A percentile compares a stretch with the other conserved stretches of the same genome.
These are phyloP conservation scores for Hermetia illucens DNA, from an alignment of 1,140 invertebrate species.

Conservation along the genomic window DNA sequence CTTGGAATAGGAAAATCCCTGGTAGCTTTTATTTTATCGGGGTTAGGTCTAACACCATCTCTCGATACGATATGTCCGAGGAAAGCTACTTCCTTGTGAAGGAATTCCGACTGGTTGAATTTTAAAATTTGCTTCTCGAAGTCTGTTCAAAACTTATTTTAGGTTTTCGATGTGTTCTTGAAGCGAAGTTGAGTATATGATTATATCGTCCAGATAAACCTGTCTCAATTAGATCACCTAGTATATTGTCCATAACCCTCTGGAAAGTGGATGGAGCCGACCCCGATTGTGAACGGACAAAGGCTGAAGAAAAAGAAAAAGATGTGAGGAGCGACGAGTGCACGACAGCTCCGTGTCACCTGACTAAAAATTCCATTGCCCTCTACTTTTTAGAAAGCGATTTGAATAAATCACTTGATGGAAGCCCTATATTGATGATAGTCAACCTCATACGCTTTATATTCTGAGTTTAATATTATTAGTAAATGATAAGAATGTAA, in stretches of 20 bases:
- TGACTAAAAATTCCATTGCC: no score
- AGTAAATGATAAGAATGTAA: no score
- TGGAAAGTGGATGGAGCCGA: conserved; percentile 19
- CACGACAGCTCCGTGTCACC: no score
- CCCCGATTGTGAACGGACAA: no score
- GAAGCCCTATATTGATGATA: no score
- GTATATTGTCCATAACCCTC: conserved; percentile 11
- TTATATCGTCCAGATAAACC: conserved; percentile 7
- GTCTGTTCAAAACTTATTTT: conserved; percentile 20
- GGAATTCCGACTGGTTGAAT: conserved; percentile 12
- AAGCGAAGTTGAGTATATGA: conserved; percentile 9
- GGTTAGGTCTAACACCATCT: conserved; percentile 12
- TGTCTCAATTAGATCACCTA: conserved; percentile 1
- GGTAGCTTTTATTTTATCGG: conserved; percentile 10
- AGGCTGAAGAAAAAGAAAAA: no score
- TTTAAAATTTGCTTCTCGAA: conserved; percentile 13
- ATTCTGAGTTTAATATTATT: no score
- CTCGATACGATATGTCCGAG: conserved; percentile 18
- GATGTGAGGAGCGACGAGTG: no score
- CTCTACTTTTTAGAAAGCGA: no score
- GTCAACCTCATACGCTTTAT: no score
- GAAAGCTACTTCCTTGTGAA: conserved; percentile 15
- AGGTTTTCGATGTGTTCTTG: conserved; percentile 16
- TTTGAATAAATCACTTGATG: no score
- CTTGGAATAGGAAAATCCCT: conserved; percentile 16